Base-by-base conservation (phyloP, 92 coral and sea anemone species). In the Heteractis magnifica region DNA sequence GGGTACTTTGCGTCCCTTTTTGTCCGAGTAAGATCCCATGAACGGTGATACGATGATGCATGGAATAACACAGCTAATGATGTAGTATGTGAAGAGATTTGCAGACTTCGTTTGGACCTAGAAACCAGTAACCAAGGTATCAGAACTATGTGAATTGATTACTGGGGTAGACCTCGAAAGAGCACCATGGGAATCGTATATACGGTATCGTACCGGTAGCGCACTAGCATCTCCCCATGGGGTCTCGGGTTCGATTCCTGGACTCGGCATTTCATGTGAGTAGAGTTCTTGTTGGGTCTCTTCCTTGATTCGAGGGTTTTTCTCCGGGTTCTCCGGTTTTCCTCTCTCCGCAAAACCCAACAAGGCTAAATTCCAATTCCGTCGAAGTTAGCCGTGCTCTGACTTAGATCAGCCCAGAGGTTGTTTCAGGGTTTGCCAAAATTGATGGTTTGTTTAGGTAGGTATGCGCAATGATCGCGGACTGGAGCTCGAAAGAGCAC, bases 1-100 rank as follows among this genome's bases (percentile, higher is more conserved):
- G 18, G 86, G 86, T 1, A 84, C 73, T 51, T 87, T 87, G 51
- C 92, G 89, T 51, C 92, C 92, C 44, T 70, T 81, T 81, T 82
- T 89, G 75, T 89, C 92, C 56, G 92, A 74, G 81, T 87, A 89
- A 70, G 92, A 81, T 51, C 92, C 92, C 20, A 80, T 20, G 83
- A 89, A 81, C 65, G 82, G 82, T 8, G 81, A 86, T 20, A 81
- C 51, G 34, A 89, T 3, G 49, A 89, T 52, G 65, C 84, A 59
- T 9, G 92, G 89, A 5, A 86, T 59, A 19, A 81, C 56, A 18
- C 80, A 76, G 68, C 79, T 80, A 19, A 89, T 64, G 18, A 82
- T 71, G 55, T 86, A 84, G 64, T 72, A 87, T 3, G 87, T 71
- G 18, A 81, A 83, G 4, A 89, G 81, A 13, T 75, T 59, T 2